Percentiles rank a stretch among this genome's conserved stretches.
Evolutionary conservation across 2,888 invertebrate species (phyloP).

Genomic region (Tridacna gigas): DNA sequence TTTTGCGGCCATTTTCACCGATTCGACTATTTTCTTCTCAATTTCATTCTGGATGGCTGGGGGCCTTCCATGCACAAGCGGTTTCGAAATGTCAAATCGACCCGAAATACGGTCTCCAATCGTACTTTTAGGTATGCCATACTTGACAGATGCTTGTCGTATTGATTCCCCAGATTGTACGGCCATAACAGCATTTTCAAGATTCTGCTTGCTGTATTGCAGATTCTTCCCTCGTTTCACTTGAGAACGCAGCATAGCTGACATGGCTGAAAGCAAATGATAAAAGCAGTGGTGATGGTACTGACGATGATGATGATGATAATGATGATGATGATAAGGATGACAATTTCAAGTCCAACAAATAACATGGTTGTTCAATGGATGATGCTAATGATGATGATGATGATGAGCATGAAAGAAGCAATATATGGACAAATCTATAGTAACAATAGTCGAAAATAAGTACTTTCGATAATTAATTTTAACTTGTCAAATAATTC

Average conservation of each 20-base stretch:
- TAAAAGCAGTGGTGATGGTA: no score
- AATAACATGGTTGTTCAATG: no score
- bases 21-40: constrained; percentile 20
- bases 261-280: constrained; percentile 15
- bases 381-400: no score
- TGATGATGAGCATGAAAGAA: no score
- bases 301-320: no score
- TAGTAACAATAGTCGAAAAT: no score
- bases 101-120: constrained; percentile 31
- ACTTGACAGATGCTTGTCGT: constrained; percentile 17
- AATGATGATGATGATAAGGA: no score
- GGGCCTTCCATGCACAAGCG: constrained; percentile 1
- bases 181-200: constrained; percentile 24
- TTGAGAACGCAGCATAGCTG: constrained; percentile 1
- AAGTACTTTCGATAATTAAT: no score
- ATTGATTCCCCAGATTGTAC: constrained; percentile 9
- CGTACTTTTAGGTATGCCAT: constrained; percentile 22
- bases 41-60: constrained; percentile 16
- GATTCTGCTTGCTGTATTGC: not conserved
- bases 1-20: constrained; percentile 15
- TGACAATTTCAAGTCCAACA: no score
- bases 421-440: no score
- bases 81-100: not conserved
- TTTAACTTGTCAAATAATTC: no score
- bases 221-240: constrained; percentile 34